phyloP scores from a whole-genome alignment of 2,888 invertebrate genomes.

The Rhagonycha lutea region DNA sequence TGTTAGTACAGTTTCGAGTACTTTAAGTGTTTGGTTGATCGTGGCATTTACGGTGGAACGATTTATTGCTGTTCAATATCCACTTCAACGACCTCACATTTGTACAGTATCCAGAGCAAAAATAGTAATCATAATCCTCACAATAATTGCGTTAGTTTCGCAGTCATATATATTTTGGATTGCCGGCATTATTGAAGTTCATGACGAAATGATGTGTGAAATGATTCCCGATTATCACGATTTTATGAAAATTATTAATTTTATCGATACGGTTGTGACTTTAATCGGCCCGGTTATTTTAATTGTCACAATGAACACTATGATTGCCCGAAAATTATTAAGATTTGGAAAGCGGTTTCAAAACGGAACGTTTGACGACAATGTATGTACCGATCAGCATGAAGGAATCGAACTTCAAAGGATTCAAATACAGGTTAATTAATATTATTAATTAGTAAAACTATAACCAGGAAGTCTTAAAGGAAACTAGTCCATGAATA shows the following conservation, averaged over 20 bases:
- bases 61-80: conserved; percentile 69
- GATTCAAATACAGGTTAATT: conserved; percentile 54
- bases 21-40: conserved; percentile 70
- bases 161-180: conserved; percentile 51
- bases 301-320: conserved; percentile 66
- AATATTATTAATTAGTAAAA: conserved; percentile 20
- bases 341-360: conserved; percentile 56
- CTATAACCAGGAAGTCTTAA: too few relatives aligned
- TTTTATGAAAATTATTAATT: conserved; percentile 61
- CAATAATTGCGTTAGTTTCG: conserved; percentile 52
- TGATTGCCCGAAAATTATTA: conserved; percentile 62
- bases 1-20: conserved; percentile 58
- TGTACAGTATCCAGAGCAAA: conserved; percentile 66
- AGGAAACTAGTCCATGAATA: not conserved
- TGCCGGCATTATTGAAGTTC: conserved; percentile 42
- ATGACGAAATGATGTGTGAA: conserved; percentile 54
- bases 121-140: conserved; percentile 56
- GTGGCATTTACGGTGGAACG: conserved; percentile 73
- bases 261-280: conserved; percentile 65
- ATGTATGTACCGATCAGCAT: conserved; percentile 42
- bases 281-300: conserved; percentile 64
- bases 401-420: conserved; percentile 54
- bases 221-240: conserved; percentile 58
- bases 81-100: conserved; percentile 62
- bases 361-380: conserved; percentile 46